Base-by-base conservation (phyloP, 2,113 vertebrate genomes). In the Menura novaehollandiae region DNA sequence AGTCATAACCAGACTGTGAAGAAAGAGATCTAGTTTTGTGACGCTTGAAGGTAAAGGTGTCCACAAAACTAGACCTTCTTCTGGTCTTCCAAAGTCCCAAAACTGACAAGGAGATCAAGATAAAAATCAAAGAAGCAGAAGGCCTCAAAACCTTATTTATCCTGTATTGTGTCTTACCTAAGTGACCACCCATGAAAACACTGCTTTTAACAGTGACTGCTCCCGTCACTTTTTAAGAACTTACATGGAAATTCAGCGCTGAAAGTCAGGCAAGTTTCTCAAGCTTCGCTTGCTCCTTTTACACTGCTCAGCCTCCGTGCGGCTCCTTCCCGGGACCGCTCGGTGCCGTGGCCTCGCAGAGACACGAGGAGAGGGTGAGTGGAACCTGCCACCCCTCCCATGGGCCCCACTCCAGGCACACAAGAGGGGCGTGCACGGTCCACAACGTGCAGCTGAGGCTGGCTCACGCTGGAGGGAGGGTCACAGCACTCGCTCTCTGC, bases 401-500 rank as follows among this genome's bases (percentile, higher is more conserved):
- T 43, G 27, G 0, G 1, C 6, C 30, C 17, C 9, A 12, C 18
- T 47, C 41, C 66, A 30, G 1, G 0, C 11, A n/a, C 1, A 1
- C 0, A 4, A 52, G 30, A 24, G 28, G 28, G 33, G 17, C 30
- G 55, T 22, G 19, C 21, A 51, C 0, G 0, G 32, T n/a, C 7
- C 4, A 1, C 35, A 30, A 7, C 32, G 19, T 51, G 52, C 17
- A 46, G 8, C 23, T 9, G 33, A 41, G 47, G 26, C 15, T 1
- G 1, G 37, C 6, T 66, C 28, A 14, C 3, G 4, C 6, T 13
- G 43, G 19, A 2, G 1, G 18, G 2, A 67, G 21, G 20, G 28
- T 21, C n/a, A 43, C 0, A 26, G 51, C 43, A 41, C 22, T 28
- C 10, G 19, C 53, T 6, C 55, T 39, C 35, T 62, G 64, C 46